A percentile compares a stretch with the other conserved stretches of the same genome.
phyloP scores from a whole-genome alignment of 2,888 invertebrate species.

The Lampropteryx suffumata region DNA sequence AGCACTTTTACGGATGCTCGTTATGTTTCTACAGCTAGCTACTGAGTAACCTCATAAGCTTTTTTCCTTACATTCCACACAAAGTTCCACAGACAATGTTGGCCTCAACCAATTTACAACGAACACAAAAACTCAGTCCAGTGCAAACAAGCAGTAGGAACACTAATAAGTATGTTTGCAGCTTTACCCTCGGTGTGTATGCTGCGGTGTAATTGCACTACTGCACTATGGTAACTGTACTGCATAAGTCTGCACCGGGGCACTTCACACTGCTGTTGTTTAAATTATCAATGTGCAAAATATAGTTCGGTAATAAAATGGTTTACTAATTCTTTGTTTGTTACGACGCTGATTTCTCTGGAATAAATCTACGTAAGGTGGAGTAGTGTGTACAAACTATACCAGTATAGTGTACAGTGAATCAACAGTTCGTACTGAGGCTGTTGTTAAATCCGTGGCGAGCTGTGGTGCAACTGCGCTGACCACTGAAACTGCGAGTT shows the following conservation, averaged over 20 bases:
- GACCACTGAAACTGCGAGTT: slow-evolving; percentile 13
- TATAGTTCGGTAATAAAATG: no score
- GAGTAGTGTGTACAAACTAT: no score
- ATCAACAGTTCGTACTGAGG: not conserved
- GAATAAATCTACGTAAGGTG: no score
- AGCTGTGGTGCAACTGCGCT: not conserved
- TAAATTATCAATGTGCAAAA: no score
- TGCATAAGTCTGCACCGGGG: not conserved
- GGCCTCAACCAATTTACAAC: slow-evolving; percentile 14
- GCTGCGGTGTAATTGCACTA: slow-evolving; percentile 1
- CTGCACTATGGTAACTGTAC: no score
- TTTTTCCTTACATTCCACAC: not conserved
- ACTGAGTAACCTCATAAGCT: no score
- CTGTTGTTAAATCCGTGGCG: not conserved
- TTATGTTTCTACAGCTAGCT: no score
- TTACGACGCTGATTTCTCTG: no score
- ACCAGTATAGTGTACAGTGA: not conserved
- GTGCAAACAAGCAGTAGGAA: slow-evolving; percentile 7
- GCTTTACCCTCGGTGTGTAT: not conserved
- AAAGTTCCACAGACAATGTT: slow-evolving; percentile 11
- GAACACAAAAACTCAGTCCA: slow-evolving; percentile 17
- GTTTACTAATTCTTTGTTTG: no score
- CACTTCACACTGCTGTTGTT: not conserved
- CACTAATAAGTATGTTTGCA: not conserved
- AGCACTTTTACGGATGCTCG: no score